Evolutionary conservation across 2,888 invertebrate genomes (phyloP), one percentile per base, ranked within the genome.

Genomic region (Heliconius ethilla): DNA sequence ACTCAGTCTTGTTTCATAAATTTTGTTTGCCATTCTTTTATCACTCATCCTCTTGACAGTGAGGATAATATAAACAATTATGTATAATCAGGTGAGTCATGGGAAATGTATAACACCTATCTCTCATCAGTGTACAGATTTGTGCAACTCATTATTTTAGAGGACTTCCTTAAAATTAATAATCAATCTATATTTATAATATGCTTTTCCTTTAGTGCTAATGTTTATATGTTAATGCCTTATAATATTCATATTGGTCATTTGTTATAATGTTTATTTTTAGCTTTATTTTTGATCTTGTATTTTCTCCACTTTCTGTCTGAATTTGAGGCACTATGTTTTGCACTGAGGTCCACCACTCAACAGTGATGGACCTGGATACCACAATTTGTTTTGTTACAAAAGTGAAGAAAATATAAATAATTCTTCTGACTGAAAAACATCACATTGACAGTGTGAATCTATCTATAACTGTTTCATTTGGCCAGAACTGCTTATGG

Each of bases 81-180:
- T 55, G 29, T 33, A 59, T 27, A 59, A 59, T 59, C 33, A 45
- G 51, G 22, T 75, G 78, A 79, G 78, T 79, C 79, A 79, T 65
- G 7, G 37, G 51, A 51, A 67, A 77, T 59, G 62, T 40, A 55
- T 77, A 75, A 79, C 73, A 29, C 65, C 25, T 75, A 27, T 73
- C 40, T 70, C 59, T 75, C 66, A 66, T 76, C 65, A 37, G 69
- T 65, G 29, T 55, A 70, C 65, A 27, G 55, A 29, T 66, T 80
- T 78, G 33, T 66, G 73, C 75, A 51, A 78, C 27, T 80, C 74
- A 62, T 55, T 72, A 72, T 37, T 33, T 33, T 18, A 29, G 29
- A 63, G 9, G 7, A 63, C 15, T 75, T 75, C 10, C 37, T 70
- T 29, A 75, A 70, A 40, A 74, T 22, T 40, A 63, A 25, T 63